Conservation (phyloP, 2,797 vertebrate genomes). For the Poecilia velifera region DNA sequence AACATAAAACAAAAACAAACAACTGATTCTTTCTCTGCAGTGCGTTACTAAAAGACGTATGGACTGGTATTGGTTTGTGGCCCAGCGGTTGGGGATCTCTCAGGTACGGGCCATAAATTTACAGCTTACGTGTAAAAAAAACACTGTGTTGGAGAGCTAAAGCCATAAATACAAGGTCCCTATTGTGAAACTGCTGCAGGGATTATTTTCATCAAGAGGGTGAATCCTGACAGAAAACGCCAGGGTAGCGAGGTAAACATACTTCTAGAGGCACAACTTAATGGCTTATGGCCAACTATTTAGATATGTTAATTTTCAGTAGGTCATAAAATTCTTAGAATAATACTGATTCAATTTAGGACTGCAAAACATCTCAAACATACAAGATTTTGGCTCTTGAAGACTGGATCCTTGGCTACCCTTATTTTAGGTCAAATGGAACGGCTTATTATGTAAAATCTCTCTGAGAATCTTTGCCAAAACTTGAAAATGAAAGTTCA, state of each 20-base stretch:
- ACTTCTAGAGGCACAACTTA: not conserved
- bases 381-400: not conserved
- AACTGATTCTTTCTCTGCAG: not conserved
- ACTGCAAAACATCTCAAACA: not conserved
- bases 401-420: not conserved
- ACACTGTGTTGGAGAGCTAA: not conserved
- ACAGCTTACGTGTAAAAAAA: not conserved
- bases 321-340: not conserved
- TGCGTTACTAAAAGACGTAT: not conserved
- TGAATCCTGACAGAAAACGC: not conserved
- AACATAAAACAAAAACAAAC: not conserved
- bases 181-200: not conserved
- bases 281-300: not conserved
- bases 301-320: not conserved
- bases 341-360: not conserved
- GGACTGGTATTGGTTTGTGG: not conserved
- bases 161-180: not conserved
- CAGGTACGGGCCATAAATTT: not conserved
- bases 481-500: not conserved
- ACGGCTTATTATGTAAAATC: not conserved
- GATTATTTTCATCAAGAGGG: not conserved
- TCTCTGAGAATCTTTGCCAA: not conserved
- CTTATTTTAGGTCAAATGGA: not conserved
- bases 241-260: not conserved
- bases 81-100: not conserved